Base-by-base conservation (phyloP, 92 coral and sea anemone species). In the Virgularia gustaviana region DNA sequence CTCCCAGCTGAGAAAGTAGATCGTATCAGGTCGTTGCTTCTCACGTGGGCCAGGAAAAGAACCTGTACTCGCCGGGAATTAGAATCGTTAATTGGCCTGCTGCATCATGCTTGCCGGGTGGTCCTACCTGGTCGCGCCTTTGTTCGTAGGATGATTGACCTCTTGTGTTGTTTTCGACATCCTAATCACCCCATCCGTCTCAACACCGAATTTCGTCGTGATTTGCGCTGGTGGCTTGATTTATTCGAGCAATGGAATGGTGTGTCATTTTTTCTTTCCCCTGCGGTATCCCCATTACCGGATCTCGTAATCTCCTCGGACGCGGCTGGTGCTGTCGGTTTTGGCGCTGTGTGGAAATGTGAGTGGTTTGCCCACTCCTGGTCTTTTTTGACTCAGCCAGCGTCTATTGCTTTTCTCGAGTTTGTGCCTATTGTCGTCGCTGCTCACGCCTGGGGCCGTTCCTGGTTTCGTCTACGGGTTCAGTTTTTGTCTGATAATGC, bases 121-220 rank as follows among this genome's bases (percentile, higher is more conserved):
- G 87, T 71, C 9, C 59, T 63, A 42, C 77, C 83, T 30, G 83
- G 87, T 54, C 33, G 82, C 36, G 70, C 82, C 0, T 76, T 83
- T 15, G 66, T 83, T 2, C 67, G 79, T 0, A 34, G 64, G 6
- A 58, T 76, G 86, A 75, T 75, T 34, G 32, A 82, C 35, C 58
- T 75, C 1, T 49, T 76, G 5, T 12, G 70, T 36, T 65, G 76
- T 38, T 81, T 81, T 41, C 55, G 77, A 10, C 38, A 56, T 11
- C 39, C 33, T 5, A 65, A 66, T 6, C 75, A 81, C 39, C 85
- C 81, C 37, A 63, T 66, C n/a, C 72, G 51, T 22, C 36, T 81
- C 6, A 76, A 82, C 49, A 1, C 36, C 16, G 77, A 64, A 67
- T 75, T 81, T 72, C 45, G 57, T 9, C 52, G 37, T 41, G 80